These are phyloP conservation scores for Meliscaeva auricollis DNA, from an alignment of 2,888 invertebrate genomes.

Conservation along the genomic window DNA sequence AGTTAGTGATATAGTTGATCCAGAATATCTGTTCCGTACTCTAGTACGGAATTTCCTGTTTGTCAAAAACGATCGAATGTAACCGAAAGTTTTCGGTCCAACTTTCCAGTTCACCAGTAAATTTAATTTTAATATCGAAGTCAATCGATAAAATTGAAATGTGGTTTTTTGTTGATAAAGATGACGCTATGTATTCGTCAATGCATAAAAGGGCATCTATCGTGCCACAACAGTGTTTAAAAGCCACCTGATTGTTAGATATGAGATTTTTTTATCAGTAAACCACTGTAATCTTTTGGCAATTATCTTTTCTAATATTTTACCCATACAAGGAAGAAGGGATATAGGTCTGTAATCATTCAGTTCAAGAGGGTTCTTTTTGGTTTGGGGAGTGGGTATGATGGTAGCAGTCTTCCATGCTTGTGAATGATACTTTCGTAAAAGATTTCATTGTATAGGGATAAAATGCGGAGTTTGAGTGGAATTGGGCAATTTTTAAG, in stretches of 20 bases:
- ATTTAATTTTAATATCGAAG: no score
- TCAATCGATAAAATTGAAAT: constrained; percentile 1
- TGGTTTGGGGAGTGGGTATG: background rate
- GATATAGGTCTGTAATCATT: background rate
- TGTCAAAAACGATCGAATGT: background rate
- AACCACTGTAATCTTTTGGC: background rate
- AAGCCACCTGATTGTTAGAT: constrained; percentile 12
- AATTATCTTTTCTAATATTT: constrained; percentile 7
- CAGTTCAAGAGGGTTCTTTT: background rate
- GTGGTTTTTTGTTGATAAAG: background rate
- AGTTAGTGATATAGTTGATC: constrained; percentile 4
- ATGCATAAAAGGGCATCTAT: background rate
- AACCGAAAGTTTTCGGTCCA: background rate
- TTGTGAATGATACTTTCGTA: background rate
- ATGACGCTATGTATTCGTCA: background rate
- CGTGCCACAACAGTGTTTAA: no score
- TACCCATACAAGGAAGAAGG: background rate
- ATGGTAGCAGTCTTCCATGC: background rate
- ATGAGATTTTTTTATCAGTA: background rate
- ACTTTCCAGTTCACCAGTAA: no score
- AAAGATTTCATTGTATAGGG: background rate
- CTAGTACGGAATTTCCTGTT: background rate
- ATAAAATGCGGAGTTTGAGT: no score
- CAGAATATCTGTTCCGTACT: constrained; percentile 5
- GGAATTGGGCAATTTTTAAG: no score